Evolutionary conservation across 2,113 vertebrate genomes (phyloP), one percentile per base, ranked within the genome.

Genomic region (Siphamia tubifer): DNA sequence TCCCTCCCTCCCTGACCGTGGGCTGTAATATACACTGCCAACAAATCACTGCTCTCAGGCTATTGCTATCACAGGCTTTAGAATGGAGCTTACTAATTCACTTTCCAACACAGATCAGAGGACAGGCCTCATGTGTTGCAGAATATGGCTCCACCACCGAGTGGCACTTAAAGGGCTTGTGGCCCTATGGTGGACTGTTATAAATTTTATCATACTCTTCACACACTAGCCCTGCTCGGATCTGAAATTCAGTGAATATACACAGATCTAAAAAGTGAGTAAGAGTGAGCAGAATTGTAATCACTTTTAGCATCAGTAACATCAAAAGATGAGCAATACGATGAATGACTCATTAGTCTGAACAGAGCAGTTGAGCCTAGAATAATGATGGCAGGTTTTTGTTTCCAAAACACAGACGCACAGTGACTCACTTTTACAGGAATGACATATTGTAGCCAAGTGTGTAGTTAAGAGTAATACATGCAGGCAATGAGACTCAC

Each of bases 41-140:
- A 91, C 90, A 91, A 91, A 92, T 91, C 90, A 86, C 83, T 68
- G 82, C 80, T 83, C 78, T 77, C 81, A 62, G 75, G 67, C 73
- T 54, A 56, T 85, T 83, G 81, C 81, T 39, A 88, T 91, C 88
- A 85, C 77, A n/a, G 48, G 67, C 87, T 87, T 87, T 78, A 83
- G 82, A 89, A 73, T 65, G 76, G 73, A 68, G 79, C 82, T 85
- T 68, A 82, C 82, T 92, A 90, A 91, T 90, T 92, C 91, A 91
- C 89, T 87, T 90, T 90, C 82, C 79, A 83, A 84, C 80, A 87
- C 85, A 84, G 86, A 89, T 83, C 71, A 55, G 68, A 68, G 70
- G 89, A 92, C 87, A 87, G 88, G 73, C 53, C 80, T 85, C 86
- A 88, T 90, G 90, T 91, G 92, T 83, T 86, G 44, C 80, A 74